Conservation (phyloP, 92 coral and sea anemone species). For the Epizoanthus illoricatus region DNA sequence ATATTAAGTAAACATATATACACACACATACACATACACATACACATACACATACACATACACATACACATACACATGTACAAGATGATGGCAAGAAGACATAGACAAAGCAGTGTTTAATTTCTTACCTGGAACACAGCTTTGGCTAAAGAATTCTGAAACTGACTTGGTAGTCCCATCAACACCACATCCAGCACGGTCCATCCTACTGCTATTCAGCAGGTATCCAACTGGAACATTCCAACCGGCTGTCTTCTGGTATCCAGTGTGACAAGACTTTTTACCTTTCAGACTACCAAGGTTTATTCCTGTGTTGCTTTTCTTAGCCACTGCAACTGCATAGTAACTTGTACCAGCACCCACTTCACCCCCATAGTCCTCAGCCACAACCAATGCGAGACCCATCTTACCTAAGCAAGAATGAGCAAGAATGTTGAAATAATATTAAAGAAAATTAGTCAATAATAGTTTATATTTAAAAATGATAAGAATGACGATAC, state of each 20-base stretch:
- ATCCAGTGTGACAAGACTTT: constrained; percentile 87
- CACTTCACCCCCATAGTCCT: constrained; percentile 18
- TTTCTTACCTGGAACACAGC: constrained; percentile 91
- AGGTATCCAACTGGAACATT: constrained; percentile 74
- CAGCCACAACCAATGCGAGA: constrained; percentile 53
- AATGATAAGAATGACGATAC: no score
- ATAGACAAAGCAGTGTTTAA: neutral
- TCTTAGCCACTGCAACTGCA: constrained; percentile 82
- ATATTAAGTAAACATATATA: no score
- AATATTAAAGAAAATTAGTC: no score
- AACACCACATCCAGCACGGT: constrained; percentile 28
- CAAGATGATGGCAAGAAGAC: no score
- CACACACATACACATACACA: no score
- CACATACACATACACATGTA: no score
- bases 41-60: no score
- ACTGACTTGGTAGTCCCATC: constrained; percentile 42
- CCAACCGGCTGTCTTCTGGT: constrained; percentile 75
- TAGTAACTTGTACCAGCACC: constrained; percentile 44
- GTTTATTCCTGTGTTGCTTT: constrained; percentile 29
- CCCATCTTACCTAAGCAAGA: neutral
- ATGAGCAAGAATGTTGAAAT: no score
- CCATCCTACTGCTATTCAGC: constrained; percentile 25
- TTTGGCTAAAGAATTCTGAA: constrained; percentile 57
- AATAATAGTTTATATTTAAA: no score
- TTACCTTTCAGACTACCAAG: constrained; percentile 52